Evolutionary conservation across 2,888 invertebrate species (phyloP), one percentile per base, ranked within the genome.

Genomic region (Trilocha varians): DNA sequence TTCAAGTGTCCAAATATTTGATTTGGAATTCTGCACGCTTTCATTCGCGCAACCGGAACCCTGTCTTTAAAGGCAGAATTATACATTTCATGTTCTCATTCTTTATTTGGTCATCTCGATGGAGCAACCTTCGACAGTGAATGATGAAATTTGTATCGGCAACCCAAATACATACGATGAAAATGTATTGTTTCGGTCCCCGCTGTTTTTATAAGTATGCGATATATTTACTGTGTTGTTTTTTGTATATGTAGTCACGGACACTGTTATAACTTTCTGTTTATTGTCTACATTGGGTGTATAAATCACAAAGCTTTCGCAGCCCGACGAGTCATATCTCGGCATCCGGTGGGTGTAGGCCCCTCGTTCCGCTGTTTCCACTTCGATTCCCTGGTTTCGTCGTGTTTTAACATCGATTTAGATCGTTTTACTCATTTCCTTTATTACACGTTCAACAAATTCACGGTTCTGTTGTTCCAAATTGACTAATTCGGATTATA

Each of bases 331-430:
- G 59, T 53, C 65, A 57, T 73, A 71, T 72, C 73, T 67, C 57
- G 45, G 62, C 71, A 65, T 78, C 76, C 78, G 73, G 74, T 66
- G 65, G 61, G 68, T 59, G 65, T 62, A 52, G 47, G 53, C 65
- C 65, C 62, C 59, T 56, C 59, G n/a, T 59, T 50, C 46, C 54
- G 49, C 47, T 60, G 65, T 62, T 67, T 66, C 63, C 62, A 65
- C 58, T 59, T 62, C 52, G 56, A 52, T 52, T 61, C 54, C 51
- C 55, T 51, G 61, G 56, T 53, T 56, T 55, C 53, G 65, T 56
- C 37, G 35, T 47, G 45, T 48, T 45, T 36, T 44, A 40, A 44
- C 41, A 50, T 45, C 43, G 42, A 46, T 47, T 46, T n/a, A 34
- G 13, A 15, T 2, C 34, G 15, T 13, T 39, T 34, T 16, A 34